A percentile compares a stretch with the other conserved stretches of the same genome.
phyloP scores from a whole-genome alignment of 1,140 invertebrate genomes.

The Cephus cinctus region DNA sequence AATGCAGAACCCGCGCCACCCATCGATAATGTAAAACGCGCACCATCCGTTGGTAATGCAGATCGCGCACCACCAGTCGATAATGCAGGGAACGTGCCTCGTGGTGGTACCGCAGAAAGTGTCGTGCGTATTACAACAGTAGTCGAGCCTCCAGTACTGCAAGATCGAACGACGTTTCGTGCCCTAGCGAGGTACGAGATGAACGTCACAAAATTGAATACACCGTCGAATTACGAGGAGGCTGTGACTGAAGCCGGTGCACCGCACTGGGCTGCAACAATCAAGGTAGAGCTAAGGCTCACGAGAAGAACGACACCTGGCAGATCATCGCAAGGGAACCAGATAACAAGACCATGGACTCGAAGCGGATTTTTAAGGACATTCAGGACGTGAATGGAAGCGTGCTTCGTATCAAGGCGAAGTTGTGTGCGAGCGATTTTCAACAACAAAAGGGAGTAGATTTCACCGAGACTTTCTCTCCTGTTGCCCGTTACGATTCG shows the following conservation, averaged over 20 bases:
- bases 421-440: constrained; percentile 25
- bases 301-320: constrained; percentile 29
- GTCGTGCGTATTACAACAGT: neutral
- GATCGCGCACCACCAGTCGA: neutral
- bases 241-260: neutral
- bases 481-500: constrained; percentile 17
- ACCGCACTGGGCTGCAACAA: neutral
- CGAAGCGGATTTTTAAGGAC: constrained; percentile 14
- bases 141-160: neutral
- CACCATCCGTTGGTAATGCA: neutral
- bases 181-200: neutral
- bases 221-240: neutral
- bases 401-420: constrained; percentile 10
- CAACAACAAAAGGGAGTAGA: constrained; percentile 26
- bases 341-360: constrained; percentile 12
- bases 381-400: neutral
- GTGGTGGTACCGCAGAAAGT: neutral
- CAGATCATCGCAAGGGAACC: constrained; percentile 18
- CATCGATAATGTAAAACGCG: neutral
- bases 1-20: neutral
- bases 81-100: neutral
- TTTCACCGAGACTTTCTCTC: constrained; percentile 29
- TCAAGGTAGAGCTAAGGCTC: neutral
- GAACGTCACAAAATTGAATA: neutral
- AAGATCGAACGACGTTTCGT: neutral